Base-by-base conservation (phyloP, 2,797 vertebrate species). In the Muraenolepis orangiensis region DNA sequence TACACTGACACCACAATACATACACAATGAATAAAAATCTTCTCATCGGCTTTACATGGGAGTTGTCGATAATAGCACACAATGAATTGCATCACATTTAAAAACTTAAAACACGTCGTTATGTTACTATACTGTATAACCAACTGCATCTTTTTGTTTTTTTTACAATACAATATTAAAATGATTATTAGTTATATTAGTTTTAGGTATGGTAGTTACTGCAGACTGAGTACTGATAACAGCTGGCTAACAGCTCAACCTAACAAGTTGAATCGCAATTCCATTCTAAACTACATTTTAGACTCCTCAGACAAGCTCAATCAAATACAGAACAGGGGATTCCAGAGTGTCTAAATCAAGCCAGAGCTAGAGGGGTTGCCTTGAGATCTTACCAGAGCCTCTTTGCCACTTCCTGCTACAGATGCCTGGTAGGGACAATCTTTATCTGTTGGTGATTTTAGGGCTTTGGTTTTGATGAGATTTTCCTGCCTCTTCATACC, bases 401-500 rank as follows among this genome's bases (percentile, higher is more conserved):
- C 85, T 89, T 85, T 88, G 86, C 89, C 91, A 87, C 84, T 88
- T 91, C 91, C 91, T 89, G 90, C 88, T 92, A 92, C 86, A 89
- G 91, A 78, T 87, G 90, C 90, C 87, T 90, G 91, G 91, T 77
- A 91, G 87, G 89, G 87, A 90, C 90, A 91, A 90, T 86, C 89
- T 90, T 87, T 93, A 90, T 90, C 76, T 86, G 87, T 88, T 89
- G 88, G 86, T 85, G 90, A 89, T 88, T 92, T 90, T 90, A 90
- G 85, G 89, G 83, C 89, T 91, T 89, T 92, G 91, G 86, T 91
- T 88, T 91, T 88, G 85, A 87, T 87, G 87, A 86, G 87, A 85
- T 84, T 90, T 91, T 91, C 87, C 88, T 89, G 90, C 84, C 88
- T 90, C 91, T 90, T 92, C 90, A 89, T 90, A 91, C 86, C 82